phyloP scores from a whole-genome alignment of 1,140 invertebrate genomes.

The Calephelis virginiensis region DNA sequence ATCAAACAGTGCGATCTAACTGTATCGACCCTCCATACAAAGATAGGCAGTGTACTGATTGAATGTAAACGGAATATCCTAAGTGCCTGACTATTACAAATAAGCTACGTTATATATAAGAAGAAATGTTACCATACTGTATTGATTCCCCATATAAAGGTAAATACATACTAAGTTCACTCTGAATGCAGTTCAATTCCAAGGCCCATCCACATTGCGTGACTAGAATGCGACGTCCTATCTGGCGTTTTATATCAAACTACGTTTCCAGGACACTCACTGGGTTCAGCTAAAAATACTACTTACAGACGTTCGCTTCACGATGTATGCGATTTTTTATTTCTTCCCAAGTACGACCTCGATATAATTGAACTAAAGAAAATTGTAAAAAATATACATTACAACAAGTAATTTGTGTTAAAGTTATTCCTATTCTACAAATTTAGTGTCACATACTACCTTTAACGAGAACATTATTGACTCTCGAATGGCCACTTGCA shows the following conservation, averaged over 20 bases:
- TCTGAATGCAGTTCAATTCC: slow-evolving; percentile 51
- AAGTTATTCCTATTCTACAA: no score
- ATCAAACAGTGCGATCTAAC: not conserved
- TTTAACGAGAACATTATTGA: no score
- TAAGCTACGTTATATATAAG: slow-evolving; percentile 26
- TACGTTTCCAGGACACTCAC: slow-evolving; percentile 2
- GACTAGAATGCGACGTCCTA: slow-evolving; percentile 39
- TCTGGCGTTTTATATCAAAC: slow-evolving; percentile 1
- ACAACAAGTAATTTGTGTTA: no score
- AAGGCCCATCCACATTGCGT: slow-evolving; percentile 32
- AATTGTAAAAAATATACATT: no score
- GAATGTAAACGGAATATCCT: not conserved
- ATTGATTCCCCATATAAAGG: slow-evolving; percentile 6
- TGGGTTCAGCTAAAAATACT: not conserved
- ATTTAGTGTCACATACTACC: no score
- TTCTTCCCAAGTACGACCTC: no score
- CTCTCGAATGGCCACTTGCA: no score
- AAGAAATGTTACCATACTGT: slow-evolving; percentile 18
- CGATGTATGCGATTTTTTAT: not conserved
- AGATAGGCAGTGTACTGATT: not conserved
- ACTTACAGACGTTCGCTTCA: not conserved
- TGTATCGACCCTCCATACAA: no score
- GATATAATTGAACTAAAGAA: no score
- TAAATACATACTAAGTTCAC: slow-evolving; percentile 38
- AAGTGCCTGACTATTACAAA: slow-evolving; percentile 25